Conservation (phyloP, 2,888 invertebrate species). For the Andrena praecox region DNA sequence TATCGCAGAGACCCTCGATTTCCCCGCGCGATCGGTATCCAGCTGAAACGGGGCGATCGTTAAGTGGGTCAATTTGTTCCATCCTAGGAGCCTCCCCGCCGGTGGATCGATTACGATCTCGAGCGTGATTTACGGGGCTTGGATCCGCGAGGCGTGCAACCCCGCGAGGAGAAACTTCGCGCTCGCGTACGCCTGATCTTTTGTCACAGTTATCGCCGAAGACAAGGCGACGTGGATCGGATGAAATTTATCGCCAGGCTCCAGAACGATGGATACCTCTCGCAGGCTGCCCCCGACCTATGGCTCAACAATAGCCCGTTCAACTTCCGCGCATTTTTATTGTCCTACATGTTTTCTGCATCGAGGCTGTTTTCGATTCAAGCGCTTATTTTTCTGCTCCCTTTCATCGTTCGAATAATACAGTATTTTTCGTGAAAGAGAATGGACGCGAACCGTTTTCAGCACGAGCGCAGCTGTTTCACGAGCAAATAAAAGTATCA, state of each 20-base stretch:
- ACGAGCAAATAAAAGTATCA: neutral
- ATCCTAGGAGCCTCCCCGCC: conserved; percentile 35
- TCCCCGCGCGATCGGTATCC: conserved; percentile 41
- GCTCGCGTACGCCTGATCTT: conserved; percentile 37
- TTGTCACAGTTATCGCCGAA: conserved; percentile 56
- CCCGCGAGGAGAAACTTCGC: conserved; percentile 58
- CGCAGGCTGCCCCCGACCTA: conserved; percentile 1
- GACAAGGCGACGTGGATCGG: conserved; percentile 7
- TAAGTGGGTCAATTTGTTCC: conserved; percentile 67
- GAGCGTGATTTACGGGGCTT: conserved; percentile 62
- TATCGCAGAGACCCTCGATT: conserved; percentile 15
- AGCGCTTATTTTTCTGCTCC: neutral
- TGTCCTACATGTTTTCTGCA: neutral
- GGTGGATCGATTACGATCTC: conserved; percentile 69
- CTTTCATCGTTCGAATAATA: neutral
- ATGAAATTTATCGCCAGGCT: conserved; percentile 37
- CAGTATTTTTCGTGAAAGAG: neutral
- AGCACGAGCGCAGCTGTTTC: neutral
- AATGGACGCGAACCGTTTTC: neutral
- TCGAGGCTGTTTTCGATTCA: neutral
- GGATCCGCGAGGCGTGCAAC: conserved; percentile 51
- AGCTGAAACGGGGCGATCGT: conserved; percentile 50
- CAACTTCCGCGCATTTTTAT: conserved; percentile 27
- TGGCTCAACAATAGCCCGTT: neutral
- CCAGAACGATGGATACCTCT: conserved; percentile 4